A percentile compares a stretch with the other conserved stretches of the same genome.
These are phyloP conservation scores for Nothocercus nigrocapillus DNA, from an alignment of 2,113 vertebrate genomes.

Conservation along the genomic window DNA sequence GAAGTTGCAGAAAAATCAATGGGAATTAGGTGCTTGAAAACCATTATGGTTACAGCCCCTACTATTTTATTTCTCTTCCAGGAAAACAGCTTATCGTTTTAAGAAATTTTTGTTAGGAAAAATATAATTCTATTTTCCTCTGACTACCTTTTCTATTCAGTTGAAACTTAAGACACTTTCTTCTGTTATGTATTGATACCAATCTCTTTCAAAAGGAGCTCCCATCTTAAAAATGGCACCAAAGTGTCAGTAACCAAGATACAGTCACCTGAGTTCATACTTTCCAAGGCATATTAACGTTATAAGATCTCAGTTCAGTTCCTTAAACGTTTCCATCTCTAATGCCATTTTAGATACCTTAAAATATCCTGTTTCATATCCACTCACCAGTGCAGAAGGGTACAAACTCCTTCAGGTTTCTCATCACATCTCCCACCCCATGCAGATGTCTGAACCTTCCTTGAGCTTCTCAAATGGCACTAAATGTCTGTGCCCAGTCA, in stretches of 20 bases:
- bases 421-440: not conserved
- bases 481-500: not conserved
- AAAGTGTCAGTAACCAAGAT: not conserved
- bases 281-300: not conserved
- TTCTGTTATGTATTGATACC: not conserved
- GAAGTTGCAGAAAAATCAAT: not conserved
- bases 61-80: not conserved
- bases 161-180: not conserved
- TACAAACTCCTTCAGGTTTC: not conserved
- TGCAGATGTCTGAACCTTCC: not conserved
- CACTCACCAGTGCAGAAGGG: not conserved
- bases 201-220: not conserved
- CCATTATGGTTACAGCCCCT: accelerated
- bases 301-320: not conserved
- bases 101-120: not conserved
- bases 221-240: not conserved
- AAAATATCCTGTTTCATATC: not conserved
- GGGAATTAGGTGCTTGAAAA: not conserved
- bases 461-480: not conserved
- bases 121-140: not conserved
- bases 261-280: not conserved
- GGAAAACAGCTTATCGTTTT: not conserved
- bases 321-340: not conserved
- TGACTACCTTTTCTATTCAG: not conserved
- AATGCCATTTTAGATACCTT: not conserved